Evolutionary conservation across 2,888 invertebrate genomes (phyloP), one percentile per base, ranked within the genome.

Genomic region (Drosophila limbata): DNA sequence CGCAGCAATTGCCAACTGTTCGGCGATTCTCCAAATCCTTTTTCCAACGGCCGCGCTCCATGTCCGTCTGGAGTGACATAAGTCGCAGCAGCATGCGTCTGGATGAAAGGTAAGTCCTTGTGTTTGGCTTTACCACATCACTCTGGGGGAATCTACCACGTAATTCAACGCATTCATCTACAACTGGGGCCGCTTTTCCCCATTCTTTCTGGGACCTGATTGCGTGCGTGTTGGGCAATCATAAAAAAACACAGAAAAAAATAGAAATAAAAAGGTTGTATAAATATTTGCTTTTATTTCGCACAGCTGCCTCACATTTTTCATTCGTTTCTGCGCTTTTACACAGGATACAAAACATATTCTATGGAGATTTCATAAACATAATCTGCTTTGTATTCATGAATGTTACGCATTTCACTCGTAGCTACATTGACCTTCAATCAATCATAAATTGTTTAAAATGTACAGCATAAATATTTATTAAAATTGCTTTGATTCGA

Each of bases 11-110:
- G 57, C 86, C 91, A 28, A 72, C 86, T 56, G 83, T 91, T 15
- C 87, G 92, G 15, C 91, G 93, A 53, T 92, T 92, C 42, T 93
- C 93, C 39, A 91, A 92, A 73, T 84, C 91, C 15, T 88, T 93
- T 63, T 92, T 92, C 74, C 94, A 93, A 71, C 94, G 93, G 91
- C 96, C 95, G 2, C 94, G 95, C 39, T 96, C 96, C 77, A 96
- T 97, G 96, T 97, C 96, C 90, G 96, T 96, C 40, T 97, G 97
- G 97, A 97, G 97, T 89, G 97, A 97, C 90, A 95, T 97, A 91
- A 96, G 96, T 88, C 94, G 96, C 63, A 96, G 96, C 79, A 96
- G 96, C 91, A 96, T 96, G 94, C 95, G 95, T 87, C 94, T 96
- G 89, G 93, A 93, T 87, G 93, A 93, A 88, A 91, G 93, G 93